phyloP scores from a whole-genome alignment of 2,888 invertebrate genomes.

The Sepioteuthis lessoniana region DNA sequence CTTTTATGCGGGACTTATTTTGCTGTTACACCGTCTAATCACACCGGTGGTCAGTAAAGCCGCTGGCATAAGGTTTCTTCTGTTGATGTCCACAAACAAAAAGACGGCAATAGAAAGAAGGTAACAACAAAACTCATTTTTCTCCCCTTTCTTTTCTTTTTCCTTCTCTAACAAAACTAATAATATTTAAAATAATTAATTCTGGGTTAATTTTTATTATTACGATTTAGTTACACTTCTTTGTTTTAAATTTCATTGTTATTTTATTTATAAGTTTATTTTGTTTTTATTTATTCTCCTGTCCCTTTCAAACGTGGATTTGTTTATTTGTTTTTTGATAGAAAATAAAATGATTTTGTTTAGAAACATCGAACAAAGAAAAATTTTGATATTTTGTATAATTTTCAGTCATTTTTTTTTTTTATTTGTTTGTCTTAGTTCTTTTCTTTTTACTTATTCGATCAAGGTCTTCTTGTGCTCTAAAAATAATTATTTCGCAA shows the following conservation, averaged over 20 bases:
- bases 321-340: no score
- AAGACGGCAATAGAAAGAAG: background rate
- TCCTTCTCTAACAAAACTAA: background rate
- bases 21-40: background rate
- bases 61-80: background rate
- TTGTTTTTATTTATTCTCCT: background rate
- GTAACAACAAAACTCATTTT: background rate
- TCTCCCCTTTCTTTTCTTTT: background rate
- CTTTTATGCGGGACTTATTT: background rate
- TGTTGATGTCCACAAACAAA: conserved; percentile 1
- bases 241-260: background rate
- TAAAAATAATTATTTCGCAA: no score
- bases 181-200: background rate
- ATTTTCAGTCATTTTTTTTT: background rate
- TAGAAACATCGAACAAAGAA: background rate
- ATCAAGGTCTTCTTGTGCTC: no score
- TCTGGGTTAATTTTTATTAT: background rate
- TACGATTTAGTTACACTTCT: background rate
- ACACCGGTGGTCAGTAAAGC: background rate
- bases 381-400: background rate
- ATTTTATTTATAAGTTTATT: background rate
- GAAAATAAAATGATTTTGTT: no score
- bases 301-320: no score
- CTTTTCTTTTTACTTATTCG: no score
- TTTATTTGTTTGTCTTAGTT: no score